These are phyloP conservation scores for Lepus oiostolus DNA, from an alignment of 2,797 vertebrate genomes.

Conservation along the genomic window DNA sequence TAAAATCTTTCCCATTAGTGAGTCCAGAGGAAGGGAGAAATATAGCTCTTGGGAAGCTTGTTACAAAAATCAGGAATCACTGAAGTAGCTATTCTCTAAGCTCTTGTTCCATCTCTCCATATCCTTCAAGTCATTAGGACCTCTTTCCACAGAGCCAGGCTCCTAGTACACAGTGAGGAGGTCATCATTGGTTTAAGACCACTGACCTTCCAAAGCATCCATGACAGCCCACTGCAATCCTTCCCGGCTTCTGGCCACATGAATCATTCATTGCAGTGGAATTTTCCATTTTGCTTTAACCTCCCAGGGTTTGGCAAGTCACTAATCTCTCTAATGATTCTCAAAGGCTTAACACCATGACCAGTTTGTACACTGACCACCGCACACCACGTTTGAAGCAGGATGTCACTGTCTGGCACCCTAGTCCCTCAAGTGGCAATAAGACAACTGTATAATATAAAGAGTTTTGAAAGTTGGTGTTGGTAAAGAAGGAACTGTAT, in stretches of 20 bases:
- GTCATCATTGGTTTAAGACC: not conserved
- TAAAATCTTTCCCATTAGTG: not conserved
- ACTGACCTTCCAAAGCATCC: not conserved
- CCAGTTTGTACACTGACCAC: not conserved
- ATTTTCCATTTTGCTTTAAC: not conserved
- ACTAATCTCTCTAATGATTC: not conserved
- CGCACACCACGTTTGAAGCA: not conserved
- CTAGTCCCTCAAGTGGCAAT: not conserved
- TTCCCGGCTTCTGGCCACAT: not conserved
- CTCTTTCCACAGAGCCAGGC: not conserved
- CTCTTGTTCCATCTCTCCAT: too few species aligned
- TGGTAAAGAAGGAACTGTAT: constrained; percentile 35
- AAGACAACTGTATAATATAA: not conserved
- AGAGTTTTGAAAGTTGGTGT: constrained; percentile 34
- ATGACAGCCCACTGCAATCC: not conserved
- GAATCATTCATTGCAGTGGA: not conserved
- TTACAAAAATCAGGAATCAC: not conserved
- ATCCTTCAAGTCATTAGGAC: not conserved
- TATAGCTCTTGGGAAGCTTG: not conserved
- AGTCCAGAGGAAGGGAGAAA: constrained; percentile 18
- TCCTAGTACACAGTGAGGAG: not conserved
- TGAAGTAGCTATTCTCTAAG: not conserved
- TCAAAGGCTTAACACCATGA: not conserved
- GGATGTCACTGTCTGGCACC: not conserved
- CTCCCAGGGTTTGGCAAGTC: not conserved